Percentiles rank a stretch among this genome's conserved stretches.
These are phyloP conservation scores for Cotesia glomerata DNA, from an alignment of 1,140 invertebrate species.

Conservation along the genomic window DNA sequence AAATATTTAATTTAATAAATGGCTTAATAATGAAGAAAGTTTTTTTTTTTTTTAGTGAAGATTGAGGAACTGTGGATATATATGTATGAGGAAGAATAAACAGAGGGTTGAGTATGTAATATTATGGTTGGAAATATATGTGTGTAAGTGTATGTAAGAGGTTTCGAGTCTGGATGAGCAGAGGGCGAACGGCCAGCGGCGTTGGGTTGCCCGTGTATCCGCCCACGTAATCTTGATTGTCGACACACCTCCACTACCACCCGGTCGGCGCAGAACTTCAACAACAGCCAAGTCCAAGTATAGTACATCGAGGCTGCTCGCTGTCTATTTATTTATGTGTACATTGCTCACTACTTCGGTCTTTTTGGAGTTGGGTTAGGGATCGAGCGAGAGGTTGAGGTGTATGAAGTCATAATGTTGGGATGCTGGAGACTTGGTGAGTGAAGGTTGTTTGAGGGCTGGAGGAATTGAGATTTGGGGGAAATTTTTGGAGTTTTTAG, in stretches of 20 bases:
- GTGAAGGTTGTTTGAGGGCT: no score
- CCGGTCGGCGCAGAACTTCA: conserved; percentile 30
- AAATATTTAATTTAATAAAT: no score
- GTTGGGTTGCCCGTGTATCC: conserved; percentile 47
- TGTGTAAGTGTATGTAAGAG: conserved; percentile 22
- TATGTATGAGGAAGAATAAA: conserved; percentile 12
- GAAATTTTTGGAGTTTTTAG: no score
- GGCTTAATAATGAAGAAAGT: neutral
- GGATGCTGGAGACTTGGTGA: conserved; percentile 20
- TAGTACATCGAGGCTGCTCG: no score
- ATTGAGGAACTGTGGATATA: neutral
- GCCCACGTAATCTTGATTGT: conserved; percentile 52
- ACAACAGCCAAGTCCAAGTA: neutral
- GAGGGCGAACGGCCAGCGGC: conserved; percentile 42
- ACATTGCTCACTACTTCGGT: neutral
- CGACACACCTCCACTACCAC: conserved; percentile 54
- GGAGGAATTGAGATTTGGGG: no score
- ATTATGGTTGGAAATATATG: conserved; percentile 10
- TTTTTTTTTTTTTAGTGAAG: neutral
- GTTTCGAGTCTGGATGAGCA: neutral
- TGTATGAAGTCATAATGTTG: neutral
- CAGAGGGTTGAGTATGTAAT: conserved; percentile 1
- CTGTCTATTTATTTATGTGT: neutral
- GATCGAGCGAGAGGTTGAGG: no score
- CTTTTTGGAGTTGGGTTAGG: no score